Evolutionary conservation across 2,113 vertebrate genomes (phyloP), one percentile per base, ranked within the genome.

Genomic region (Xenopus borealis): DNA sequence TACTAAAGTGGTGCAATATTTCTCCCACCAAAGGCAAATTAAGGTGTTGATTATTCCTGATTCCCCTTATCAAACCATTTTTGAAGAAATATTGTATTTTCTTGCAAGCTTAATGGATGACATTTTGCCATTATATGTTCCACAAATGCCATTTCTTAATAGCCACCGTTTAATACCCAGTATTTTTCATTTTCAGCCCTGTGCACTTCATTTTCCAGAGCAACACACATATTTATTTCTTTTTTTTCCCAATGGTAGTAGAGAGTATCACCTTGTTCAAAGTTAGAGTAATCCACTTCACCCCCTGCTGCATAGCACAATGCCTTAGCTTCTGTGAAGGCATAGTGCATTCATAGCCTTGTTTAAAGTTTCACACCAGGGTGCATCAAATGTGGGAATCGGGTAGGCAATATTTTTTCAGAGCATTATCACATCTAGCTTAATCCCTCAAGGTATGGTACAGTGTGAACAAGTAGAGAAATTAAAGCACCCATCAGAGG

Each of bases 401-500:
- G 58, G 58, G 47, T 76, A 63, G 18, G 18, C 40, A 63, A 45
- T 10, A 46, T 12, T 27, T 67, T 70, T 63, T 55, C 27, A 27
- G 30, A 69, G 66, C 59, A 63, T 14, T 57, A 17, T 64, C 47
- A 70, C 18, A 76, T 46, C 52, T 70, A 69, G 33, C 50, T 45
- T 64, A 7, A 10, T 55, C 73, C 61, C 46, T 13, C 18, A n/a
- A 55, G 27, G 44, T 30, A 19, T 45, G 47, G 65, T 69, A 62
- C 65, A 19, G 46, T 62, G 47, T 55, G 73, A 75, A 75, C 23
- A 63, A 59, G 74, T 46, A 17, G 45, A 62, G 13, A 55, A 70
- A 57, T 47, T 13, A 63, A 70, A 64, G 74, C 67, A 77, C 67
- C 47, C 59, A 77, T 70, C 66, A 64, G 67, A 45, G 47, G 12